These are phyloP conservation scores for Abramis brama DNA, from an alignment of 2,113 vertebrate species.

Conservation along the genomic window DNA sequence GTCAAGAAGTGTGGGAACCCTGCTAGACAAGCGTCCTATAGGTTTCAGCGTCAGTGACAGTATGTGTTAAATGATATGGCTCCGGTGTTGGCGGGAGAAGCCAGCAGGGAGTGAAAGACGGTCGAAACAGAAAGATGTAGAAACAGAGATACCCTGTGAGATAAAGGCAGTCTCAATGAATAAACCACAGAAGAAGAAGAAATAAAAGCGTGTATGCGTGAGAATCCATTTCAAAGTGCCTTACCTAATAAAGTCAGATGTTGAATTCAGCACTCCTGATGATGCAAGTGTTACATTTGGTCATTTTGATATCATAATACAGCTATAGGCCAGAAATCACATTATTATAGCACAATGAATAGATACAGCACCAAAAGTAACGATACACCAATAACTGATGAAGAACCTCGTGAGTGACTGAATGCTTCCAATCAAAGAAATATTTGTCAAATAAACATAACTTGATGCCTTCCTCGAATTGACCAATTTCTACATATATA, in stretches of 20 bases:
- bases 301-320: not conserved
- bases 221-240: not conserved
- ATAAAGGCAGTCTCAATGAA: not conserved
- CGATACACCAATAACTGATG: too few relatives aligned
- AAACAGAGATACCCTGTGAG: not conserved
- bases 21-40: not conserved
- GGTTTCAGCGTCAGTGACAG: not conserved
- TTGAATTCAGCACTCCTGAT: not conserved
- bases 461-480: slow-evolving; percentile 29
- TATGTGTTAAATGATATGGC: slow-evolving; percentile 5
- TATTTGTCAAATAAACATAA: not conserved
- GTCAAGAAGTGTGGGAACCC: not conserved
- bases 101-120: slow-evolving; percentile 5
- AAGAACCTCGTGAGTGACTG: too few relatives aligned
- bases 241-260: not conserved
- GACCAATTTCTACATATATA: slow-evolving; percentile 59
- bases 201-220: not conserved
- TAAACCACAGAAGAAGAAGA: not conserved
- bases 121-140: not conserved
- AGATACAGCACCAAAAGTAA: too few relatives aligned
- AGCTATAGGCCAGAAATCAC: too few relatives aligned
- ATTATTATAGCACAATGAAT: too few relatives aligned
- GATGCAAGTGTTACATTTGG: not conserved
- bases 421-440: too few relatives aligned
- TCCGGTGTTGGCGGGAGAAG: not conserved